These are phyloP conservation scores for Euborellia annulipes DNA, from an alignment of 1,140 invertebrate species.

Conservation along the genomic window DNA sequence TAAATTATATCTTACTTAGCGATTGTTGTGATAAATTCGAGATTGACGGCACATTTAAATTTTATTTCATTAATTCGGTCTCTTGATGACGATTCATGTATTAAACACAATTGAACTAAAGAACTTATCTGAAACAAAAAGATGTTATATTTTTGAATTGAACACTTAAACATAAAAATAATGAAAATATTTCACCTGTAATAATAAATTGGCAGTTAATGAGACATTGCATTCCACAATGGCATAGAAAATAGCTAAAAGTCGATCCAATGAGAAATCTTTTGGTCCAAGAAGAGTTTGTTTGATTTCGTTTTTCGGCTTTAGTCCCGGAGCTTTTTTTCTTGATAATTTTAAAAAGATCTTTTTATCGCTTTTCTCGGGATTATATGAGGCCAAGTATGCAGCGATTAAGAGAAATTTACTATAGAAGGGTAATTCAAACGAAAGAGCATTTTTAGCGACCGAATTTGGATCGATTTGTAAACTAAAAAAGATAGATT, in stretches of 20 bases:
- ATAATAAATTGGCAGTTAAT: slow-evolving; percentile 64
- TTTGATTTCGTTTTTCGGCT: slow-evolving; percentile 23
- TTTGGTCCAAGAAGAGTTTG: slow-evolving; percentile 47
- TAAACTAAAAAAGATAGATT: slow-evolving; percentile 11
- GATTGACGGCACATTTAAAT: slow-evolving; percentile 55
- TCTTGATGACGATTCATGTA: slow-evolving; percentile 41
- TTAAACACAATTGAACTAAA: slow-evolving; percentile 50
- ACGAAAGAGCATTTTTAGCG: slow-evolving; percentile 41
- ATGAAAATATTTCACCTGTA: slow-evolving; percentile 38
- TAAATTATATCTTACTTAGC: slow-evolving; percentile 38
- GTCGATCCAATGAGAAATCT: slow-evolving; percentile 61
- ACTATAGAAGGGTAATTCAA: slow-evolving; percentile 76
- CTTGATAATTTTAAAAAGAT: slow-evolving; percentile 63
- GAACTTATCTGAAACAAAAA: slow-evolving; percentile 30
- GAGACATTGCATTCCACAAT: slow-evolving; percentile 71
- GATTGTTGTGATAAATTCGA: slow-evolving; percentile 49
- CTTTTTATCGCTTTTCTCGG: slow-evolving; percentile 65
- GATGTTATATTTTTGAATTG: slow-evolving; percentile 4
- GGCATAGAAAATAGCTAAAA: slow-evolving; percentile 82
- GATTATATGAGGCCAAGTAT: slow-evolving; percentile 82
- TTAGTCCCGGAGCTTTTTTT: slow-evolving; percentile 37
- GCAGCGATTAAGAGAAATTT: slow-evolving; percentile 79
- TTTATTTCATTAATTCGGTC: slow-evolving; percentile 46
- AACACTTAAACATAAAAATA: slow-evolving; percentile 11
- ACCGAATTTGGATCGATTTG: slow-evolving; percentile 28